These are phyloP conservation scores for Tautogolabrus adspersus DNA, from an alignment of 2,113 vertebrate genomes.

Conservation along the genomic window DNA sequence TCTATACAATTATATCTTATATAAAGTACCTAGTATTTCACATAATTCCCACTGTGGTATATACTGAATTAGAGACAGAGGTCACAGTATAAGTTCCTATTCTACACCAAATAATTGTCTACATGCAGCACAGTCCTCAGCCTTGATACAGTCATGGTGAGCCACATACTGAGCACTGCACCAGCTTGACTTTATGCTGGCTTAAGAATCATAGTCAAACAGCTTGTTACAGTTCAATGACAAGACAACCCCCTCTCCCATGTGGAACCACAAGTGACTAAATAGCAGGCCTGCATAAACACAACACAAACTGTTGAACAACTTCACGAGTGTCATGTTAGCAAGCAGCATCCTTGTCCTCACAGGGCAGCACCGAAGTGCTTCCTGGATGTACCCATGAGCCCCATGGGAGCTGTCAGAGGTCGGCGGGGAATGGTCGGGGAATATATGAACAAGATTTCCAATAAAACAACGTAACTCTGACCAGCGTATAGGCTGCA, in stretches of 20 bases:
- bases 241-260: conserved; percentile 34
- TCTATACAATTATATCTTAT: conserved; percentile 10
- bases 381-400: conserved; percentile 78
- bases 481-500: conserved; percentile 75
- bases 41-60: not conserved
- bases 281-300: conserved; percentile 45
- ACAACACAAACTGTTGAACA: conserved; percentile 17
- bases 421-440: conserved; percentile 79
- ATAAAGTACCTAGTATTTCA: not conserved
- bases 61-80: not conserved
- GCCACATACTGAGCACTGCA: not conserved
- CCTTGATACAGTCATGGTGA: conserved; percentile 10
- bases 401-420: conserved; percentile 83
- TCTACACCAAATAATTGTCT: not conserved
- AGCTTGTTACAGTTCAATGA: conserved; percentile 52
- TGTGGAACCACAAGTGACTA: conserved; percentile 32
- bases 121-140: not conserved
- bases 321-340: conserved; percentile 35
- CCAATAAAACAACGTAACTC: conserved; percentile 87
- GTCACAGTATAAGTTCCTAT: not conserved
- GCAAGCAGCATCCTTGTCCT: conserved; percentile 16
- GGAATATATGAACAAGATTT: conserved; percentile 86
- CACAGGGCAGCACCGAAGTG: not conserved
- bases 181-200: not conserved
- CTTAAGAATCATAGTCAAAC: conserved; percentile 16